Evolutionary conservation across 1,140 invertebrate species (phyloP).

Genomic region (Asbolus verrucosus): DNA sequence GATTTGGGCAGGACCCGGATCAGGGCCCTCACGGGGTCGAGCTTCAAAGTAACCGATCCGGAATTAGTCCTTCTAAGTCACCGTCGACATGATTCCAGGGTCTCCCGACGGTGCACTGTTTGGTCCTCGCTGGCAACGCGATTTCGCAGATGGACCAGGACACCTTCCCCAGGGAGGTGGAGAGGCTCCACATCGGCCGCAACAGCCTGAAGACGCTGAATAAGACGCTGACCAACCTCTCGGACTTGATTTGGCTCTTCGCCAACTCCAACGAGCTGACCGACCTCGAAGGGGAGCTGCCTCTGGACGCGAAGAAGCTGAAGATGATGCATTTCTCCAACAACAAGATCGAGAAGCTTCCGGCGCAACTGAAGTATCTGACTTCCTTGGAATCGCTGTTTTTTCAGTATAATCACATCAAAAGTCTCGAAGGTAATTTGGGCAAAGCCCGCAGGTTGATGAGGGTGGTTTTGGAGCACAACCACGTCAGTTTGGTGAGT

Average conservation of each 20-base stretch:
- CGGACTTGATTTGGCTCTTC: slow-evolving; percentile 80
- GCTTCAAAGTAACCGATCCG: slow-evolving; percentile 70
- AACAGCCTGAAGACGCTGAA: slow-evolving; percentile 81
- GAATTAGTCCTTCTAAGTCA: background rate
- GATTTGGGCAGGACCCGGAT: slow-evolving; percentile 80
- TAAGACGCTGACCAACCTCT: slow-evolving; percentile 76
- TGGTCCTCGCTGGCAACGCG: slow-evolving; percentile 78
- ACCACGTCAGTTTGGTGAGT: slow-evolving; percentile 79
- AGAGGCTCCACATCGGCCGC: slow-evolving; percentile 78
- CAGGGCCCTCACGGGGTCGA: slow-evolving; percentile 70
- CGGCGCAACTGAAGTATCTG: slow-evolving; percentile 75
- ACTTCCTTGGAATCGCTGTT: slow-evolving; percentile 76
- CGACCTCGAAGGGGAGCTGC: slow-evolving; percentile 79
- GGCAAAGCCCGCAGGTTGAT: slow-evolving; percentile 75
- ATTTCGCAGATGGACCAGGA: slow-evolving; percentile 66
- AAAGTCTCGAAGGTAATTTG: slow-evolving; percentile 75
- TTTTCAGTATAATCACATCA: slow-evolving; percentile 77
- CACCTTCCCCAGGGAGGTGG: slow-evolving; percentile 67
- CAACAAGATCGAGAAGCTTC: slow-evolving; percentile 77
- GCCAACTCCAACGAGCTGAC: slow-evolving; percentile 81
- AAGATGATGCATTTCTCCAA: slow-evolving; percentile 77
- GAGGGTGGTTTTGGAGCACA: slow-evolving; percentile 76
- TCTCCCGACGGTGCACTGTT: slow-evolving; percentile 74
- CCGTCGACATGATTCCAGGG: slow-evolving; percentile 67
- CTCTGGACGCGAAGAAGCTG: slow-evolving; percentile 73